Conservation (phyloP, 2,797 vertebrate genomes). For the Avahi laniger region DNA sequence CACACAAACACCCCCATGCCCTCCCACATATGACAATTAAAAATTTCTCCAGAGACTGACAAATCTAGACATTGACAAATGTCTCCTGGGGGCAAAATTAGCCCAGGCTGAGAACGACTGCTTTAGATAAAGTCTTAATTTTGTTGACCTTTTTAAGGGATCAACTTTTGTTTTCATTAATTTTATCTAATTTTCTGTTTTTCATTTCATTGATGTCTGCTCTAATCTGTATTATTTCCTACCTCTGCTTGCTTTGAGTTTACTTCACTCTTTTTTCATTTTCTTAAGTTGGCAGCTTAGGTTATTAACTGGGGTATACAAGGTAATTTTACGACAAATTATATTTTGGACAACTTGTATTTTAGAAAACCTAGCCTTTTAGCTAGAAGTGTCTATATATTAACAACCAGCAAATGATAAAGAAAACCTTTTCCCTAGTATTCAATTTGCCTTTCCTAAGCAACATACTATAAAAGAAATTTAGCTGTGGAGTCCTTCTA, state of each 20-base stretch:
- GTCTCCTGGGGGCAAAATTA: not conserved
- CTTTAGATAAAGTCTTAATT: not conserved
- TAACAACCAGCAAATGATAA: constrained; percentile 10
- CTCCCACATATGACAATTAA: not conserved
- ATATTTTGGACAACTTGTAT: not conserved
- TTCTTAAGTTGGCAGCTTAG: not conserved
- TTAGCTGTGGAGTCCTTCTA: not conserved
- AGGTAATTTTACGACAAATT: not conserved
- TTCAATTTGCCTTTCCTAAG: constrained; percentile 27
- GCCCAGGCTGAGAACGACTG: not conserved
- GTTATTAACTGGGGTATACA: not conserved
- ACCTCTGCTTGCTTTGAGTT: not conserved
- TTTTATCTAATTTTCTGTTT: not conserved
- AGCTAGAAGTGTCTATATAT: not conserved
- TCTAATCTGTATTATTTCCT: not conserved
- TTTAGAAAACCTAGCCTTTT: not conserved
- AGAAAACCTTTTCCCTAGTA: not conserved
- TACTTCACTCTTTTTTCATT: not conserved
- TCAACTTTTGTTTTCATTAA: not conserved
- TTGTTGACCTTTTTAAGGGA: not conserved
- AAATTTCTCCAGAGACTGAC: not conserved
- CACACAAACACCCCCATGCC: no score
- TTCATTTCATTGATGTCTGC: not conserved
- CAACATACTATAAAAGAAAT: not conserved
- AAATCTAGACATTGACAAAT: not conserved